These are phyloP conservation scores for Cyanistes caeruleus DNA, from an alignment of 2,113 vertebrate species.

Conservation along the genomic window DNA sequence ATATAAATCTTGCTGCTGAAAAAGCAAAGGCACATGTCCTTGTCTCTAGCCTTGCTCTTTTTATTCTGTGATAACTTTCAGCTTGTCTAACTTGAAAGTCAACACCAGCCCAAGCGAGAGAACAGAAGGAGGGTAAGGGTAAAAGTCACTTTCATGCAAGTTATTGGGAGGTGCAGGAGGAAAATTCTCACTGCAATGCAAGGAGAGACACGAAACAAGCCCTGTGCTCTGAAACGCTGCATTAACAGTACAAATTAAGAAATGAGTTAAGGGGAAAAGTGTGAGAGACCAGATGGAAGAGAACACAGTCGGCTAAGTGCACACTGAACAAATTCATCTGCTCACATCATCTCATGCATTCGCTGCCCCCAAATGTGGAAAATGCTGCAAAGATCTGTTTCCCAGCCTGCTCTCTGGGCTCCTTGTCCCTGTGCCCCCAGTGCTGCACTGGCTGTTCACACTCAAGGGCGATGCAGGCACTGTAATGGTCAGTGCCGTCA, in stretches of 20 bases:
- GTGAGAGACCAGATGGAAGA: slow-evolving; percentile 42
- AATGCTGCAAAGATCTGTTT: not conserved
- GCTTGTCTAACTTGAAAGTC: not conserved
- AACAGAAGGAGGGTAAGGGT: not conserved
- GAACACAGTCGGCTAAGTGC: not conserved
- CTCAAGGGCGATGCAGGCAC: not conserved
- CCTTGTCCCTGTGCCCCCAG: not conserved
- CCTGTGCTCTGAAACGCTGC: slow-evolving; percentile 9
- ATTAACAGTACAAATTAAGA: slow-evolving; percentile 17
- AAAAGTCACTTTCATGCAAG: not conserved
- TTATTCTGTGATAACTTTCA: not conserved
- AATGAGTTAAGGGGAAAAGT: slow-evolving; percentile 25
- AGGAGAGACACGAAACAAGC: not conserved
- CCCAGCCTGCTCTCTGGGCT: not conserved
- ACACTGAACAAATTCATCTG: slow-evolving; percentile 11
- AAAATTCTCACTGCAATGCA: not conserved
- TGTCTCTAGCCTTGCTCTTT: not conserved
- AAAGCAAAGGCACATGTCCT: not conserved
- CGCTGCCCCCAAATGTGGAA: not conserved
- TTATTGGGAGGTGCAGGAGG: not conserved
- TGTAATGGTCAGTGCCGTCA: not conserved
- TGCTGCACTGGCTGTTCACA: not conserved
- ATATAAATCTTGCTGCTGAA: not conserved
- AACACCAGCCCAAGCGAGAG: not conserved
- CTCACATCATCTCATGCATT: not conserved